Percentiles rank a stretch among this genome's conserved stretches.
Conservation (phyloP, 2,888 invertebrate genomes). For the Hedychridium roseum region DNA sequence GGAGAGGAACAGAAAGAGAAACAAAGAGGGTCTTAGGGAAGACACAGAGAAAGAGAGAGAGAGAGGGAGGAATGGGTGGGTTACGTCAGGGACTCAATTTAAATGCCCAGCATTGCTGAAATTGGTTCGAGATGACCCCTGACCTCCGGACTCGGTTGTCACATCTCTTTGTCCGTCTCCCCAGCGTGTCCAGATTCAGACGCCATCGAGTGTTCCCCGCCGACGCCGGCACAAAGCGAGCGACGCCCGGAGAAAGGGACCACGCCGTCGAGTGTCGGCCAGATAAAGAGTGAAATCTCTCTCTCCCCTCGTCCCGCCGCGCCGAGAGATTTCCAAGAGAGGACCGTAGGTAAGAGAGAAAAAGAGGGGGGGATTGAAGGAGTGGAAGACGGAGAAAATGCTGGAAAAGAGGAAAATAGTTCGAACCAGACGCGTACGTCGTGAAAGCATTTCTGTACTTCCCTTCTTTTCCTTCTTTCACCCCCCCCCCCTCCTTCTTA, state of each 20-base stretch:
- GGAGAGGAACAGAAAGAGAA: too few relatives aligned
- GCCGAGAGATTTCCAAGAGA: too few relatives aligned
- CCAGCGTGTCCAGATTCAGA: conserved; percentile 14
- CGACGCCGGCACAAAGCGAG: neutral
- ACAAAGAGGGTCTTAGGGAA: too few relatives aligned
- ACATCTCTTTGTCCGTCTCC: conserved; percentile 34
- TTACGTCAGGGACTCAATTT: conserved; percentile 52
- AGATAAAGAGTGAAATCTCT: too few relatives aligned
- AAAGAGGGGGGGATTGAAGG: conserved; percentile 7
- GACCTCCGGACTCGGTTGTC: conserved; percentile 38
- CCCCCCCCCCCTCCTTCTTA: neutral
- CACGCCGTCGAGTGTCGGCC: too few relatives aligned
- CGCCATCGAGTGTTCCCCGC: neutral
- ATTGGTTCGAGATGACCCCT: conserved; percentile 53
- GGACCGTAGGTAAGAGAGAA: conserved; percentile 6
- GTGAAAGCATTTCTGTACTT: too few relatives aligned
- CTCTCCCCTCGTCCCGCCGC: too few relatives aligned
- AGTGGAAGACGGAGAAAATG: too few relatives aligned
- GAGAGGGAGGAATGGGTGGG: conserved; percentile 20
- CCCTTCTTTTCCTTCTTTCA: neutral
- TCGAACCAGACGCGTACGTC: too few relatives aligned
- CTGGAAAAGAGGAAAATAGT: too few relatives aligned
- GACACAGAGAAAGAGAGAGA: neutral
- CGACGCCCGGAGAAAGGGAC: conserved; percentile 18
- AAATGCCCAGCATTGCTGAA: conserved; percentile 55